Percentiles rank a stretch among this genome's conserved stretches.
phyloP scores from a whole-genome alignment of 2,113 vertebrate species.

The Ictalurus furcatus region DNA sequence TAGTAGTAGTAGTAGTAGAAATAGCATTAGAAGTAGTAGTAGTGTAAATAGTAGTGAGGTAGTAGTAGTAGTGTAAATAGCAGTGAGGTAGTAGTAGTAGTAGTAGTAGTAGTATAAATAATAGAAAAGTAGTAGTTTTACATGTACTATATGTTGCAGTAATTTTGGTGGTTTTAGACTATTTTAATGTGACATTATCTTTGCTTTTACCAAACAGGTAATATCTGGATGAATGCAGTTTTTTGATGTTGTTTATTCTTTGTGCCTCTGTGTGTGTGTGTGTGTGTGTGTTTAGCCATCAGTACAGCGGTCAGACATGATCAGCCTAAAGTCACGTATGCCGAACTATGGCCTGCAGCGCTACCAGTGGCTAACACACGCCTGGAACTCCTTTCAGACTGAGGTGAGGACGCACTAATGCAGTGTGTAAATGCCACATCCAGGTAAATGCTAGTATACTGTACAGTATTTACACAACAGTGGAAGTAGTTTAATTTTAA shows the following conservation, averaged over 20 bases:
- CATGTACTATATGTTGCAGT: background rate
- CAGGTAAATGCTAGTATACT: background rate
- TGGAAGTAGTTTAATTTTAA: background rate
- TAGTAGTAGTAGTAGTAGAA: background rate
- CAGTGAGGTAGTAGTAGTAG: background rate
- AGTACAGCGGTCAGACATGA: constrained; percentile 94
- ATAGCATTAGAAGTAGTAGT: background rate
- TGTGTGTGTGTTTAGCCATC: constrained; percentile 74
- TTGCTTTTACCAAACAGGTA: background rate
- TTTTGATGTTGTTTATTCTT: background rate
- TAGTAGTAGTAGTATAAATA: background rate
- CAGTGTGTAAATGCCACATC: background rate
- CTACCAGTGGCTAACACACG: constrained; percentile 94
- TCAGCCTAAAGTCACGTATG: constrained; percentile 95
- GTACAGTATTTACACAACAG: background rate
- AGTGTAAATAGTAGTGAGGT: background rate
- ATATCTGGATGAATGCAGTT: background rate
- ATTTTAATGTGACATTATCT: background rate
- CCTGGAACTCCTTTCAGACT: constrained; percentile 98
- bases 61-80: background rate
- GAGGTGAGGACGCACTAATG: constrained; percentile 76
- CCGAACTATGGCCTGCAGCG: constrained; percentile 87
- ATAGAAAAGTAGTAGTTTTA: background rate
- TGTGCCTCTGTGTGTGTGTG: constrained; percentile 24
- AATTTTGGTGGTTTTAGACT: background rate